Conservation (phyloP, 2,888 invertebrate species). For the Apamea anceps region DNA sequence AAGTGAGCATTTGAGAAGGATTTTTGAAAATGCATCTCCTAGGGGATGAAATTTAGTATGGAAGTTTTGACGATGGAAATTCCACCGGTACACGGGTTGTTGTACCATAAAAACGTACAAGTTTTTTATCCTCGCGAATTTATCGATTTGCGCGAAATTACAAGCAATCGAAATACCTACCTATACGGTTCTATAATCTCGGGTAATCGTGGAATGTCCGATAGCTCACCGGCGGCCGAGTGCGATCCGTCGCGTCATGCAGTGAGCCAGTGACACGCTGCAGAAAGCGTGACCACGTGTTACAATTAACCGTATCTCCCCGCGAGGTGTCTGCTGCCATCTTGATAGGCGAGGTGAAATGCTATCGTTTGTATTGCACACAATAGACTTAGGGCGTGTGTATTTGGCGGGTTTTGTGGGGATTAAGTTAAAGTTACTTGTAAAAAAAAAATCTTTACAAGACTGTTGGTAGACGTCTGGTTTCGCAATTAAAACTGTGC, state of each 20-base stretch:
- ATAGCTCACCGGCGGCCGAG: slow-evolving; percentile 16
- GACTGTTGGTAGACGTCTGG: neutral
- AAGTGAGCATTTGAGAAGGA: neutral
- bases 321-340: slow-evolving; percentile 68
- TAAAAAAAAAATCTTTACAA: neutral
- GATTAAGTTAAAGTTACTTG: neutral
- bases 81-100: neutral
- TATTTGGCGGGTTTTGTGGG: slow-evolving; percentile 18
- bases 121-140: neutral
- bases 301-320: slow-evolving; percentile 74
- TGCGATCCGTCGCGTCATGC: slow-evolving; percentile 47
- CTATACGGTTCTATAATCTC: slow-evolving; percentile 23
- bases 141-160: slow-evolving; percentile 15
- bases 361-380: slow-evolving; percentile 75
- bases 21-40: neutral
- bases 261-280: slow-evolving; percentile 59
- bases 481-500: neutral
- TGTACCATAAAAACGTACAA: neutral
- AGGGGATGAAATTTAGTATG: neutral
- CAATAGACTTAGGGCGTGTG: slow-evolving; percentile 60
- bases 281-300: slow-evolving; percentile 79
- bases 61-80: neutral
- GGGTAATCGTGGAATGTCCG: slow-evolving; percentile 42
- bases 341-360: slow-evolving; percentile 79
- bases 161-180: slow-evolving; percentile 45